A percentile compares a stretch with the other conserved stretches of the same genome.
Evolutionary conservation across 2,888 invertebrate genomes (phyloP).

Genomic region (Rhagium mordax): DNA sequence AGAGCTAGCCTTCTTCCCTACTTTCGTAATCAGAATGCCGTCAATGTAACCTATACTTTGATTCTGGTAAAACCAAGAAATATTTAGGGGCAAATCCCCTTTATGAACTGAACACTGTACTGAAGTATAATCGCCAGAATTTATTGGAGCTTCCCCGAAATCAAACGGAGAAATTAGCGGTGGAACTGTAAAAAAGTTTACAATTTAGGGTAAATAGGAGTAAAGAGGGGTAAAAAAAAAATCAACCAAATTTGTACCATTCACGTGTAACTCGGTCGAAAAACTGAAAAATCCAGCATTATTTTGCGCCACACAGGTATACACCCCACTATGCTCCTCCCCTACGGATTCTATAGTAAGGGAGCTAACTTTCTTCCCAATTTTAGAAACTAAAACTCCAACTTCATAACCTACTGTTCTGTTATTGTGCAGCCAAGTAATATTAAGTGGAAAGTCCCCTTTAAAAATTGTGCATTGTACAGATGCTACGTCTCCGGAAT

Average conservation of each 20-base stretch:
- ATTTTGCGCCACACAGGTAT: constrained; percentile 80
- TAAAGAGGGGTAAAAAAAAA: too few species aligned
- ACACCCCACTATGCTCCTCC: constrained; percentile 80
- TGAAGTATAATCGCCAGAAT: constrained; percentile 69
- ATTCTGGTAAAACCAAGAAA: constrained; percentile 76
- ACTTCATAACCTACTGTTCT: constrained; percentile 65
- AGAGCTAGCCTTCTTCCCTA: constrained; percentile 77
- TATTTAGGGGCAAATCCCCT: constrained; percentile 79
- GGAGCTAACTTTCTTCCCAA: constrained; percentile 74
- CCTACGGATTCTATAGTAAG: constrained; percentile 77
- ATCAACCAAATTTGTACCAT: constrained; percentile 72
- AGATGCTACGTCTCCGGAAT: constrained; percentile 81
- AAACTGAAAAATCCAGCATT: constrained; percentile 78
- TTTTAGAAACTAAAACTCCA: constrained; percentile 68
- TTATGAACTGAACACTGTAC: constrained; percentile 76
- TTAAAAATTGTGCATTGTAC: constrained; percentile 80
- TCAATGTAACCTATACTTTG: constrained; percentile 64
- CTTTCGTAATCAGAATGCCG: constrained; percentile 69
- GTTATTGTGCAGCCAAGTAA: constrained; percentile 76
- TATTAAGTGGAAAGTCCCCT: constrained; percentile 80
- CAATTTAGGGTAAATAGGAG: too few species aligned
- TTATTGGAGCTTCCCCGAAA: constrained; percentile 75
- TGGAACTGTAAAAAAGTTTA: constrained; percentile 57
- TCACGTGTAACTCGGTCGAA: constrained; percentile 77
- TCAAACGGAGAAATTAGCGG: constrained; percentile 66